Evolutionary conservation across 2,888 invertebrate species (phyloP).

Genomic region (Drosophila rubida): DNA sequence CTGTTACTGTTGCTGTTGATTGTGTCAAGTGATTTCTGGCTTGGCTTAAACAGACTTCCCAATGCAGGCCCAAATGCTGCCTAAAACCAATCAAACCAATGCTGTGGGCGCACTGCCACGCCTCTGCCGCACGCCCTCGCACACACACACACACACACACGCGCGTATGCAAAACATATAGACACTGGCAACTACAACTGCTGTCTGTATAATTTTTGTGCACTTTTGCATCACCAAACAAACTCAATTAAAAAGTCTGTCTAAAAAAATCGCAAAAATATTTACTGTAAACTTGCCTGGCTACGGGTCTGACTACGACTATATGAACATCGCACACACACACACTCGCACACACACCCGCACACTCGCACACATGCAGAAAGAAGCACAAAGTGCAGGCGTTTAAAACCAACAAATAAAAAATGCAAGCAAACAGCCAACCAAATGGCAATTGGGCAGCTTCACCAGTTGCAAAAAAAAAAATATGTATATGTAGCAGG

Average conservation of each 20-base stretch:
- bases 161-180: background rate
- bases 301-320: conserved; percentile 44
- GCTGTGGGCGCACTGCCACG: conserved; percentile 26
- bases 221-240: conserved; percentile 80
- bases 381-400: conserved; percentile 65
- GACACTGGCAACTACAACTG: conserved; percentile 8
- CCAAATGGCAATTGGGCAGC: conserved; percentile 76
- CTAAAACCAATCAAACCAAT: conserved; percentile 76
- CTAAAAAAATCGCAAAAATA: conserved; percentile 74
- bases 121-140: background rate
- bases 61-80: conserved; percentile 20
- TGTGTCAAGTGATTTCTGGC: conserved; percentile 72
- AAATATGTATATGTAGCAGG: background rate
- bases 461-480: conserved; percentile 34
- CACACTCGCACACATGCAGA: conserved; percentile 17
- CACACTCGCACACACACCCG: conserved; percentile 13
- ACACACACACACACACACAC: background rate
- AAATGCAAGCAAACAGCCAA: conserved; percentile 75
- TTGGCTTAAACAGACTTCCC: conserved; percentile 50
- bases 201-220: conserved; percentile 74
- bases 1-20: conserved; percentile 44
- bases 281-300: conserved; percentile 72
- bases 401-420: conserved; percentile 79
- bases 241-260: conserved; percentile 79
- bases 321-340: conserved; percentile 61